Base-by-base conservation (phyloP, 2,113 vertebrate species). In the Chaenocephalus aceratus region DNA sequence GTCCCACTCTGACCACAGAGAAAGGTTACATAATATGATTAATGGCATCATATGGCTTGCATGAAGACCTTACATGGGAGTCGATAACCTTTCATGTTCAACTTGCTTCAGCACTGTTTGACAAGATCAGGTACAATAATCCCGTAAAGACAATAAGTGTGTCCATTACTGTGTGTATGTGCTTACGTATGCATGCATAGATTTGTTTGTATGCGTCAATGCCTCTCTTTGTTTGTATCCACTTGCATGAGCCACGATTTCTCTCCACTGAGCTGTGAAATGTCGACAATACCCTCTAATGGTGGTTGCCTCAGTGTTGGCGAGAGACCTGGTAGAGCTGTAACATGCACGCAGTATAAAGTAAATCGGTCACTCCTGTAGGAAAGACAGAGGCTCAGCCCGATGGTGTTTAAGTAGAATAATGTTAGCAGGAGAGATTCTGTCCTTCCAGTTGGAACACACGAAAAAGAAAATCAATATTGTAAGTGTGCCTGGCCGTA, bases 251-350 rank as follows among this genome's bases (percentile, higher is more conserved):
- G 69, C 71, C 75, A 13, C 6, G 10, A 54, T 81, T 79, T 83
- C 77, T 86, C 79, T 82, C 90, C 72, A 68, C 54, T 84, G 77
- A 87, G 77, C 81, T 91, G 85, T 91, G 36, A 92, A 89, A 81
- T 76, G 76, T 84, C 76, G 14, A 65, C 59, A 69, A 10, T 79
- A 34, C n/a, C 30, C 56, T 85, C 53, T 83, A 61, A 85, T 89
- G 84, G 80, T 72, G 69, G 65, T 57, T 80, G 65, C 72, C 34
- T 71, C 56, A 73, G 48, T 70, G 48, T 44, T 51, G 82, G 53
- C 62, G 71, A 75, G 79, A 72, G 77, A 65, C 77, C 75, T 30
- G 63, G 64, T 21, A 58, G 73, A 62, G 60, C 21, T 26, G 10
- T 70, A 44, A 71, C 71, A 81, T 74, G 81, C 51, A 72, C 16